A percentile compares a stretch with the other conserved stretches of the same genome.
These are phyloP conservation scores for Pangasius macronema DNA, from an alignment of 2,797 vertebrate genomes.

Conservation along the genomic window DNA sequence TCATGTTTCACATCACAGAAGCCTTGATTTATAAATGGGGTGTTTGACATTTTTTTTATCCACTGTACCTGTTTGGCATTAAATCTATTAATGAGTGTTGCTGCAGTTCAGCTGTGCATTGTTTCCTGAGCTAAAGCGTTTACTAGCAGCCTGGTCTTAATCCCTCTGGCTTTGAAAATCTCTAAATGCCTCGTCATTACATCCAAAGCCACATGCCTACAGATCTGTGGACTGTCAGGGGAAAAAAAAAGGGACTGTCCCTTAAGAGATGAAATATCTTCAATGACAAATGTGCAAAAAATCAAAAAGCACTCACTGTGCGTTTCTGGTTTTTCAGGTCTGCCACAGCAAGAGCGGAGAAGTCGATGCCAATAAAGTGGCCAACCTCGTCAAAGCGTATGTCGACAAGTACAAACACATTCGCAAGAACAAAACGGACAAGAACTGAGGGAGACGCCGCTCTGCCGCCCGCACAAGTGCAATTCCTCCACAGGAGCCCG, in stretches of 20 bases:
- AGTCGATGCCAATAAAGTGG: slow-evolving; percentile 95
- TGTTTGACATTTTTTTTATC: neutral
- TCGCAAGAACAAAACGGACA: slow-evolving; percentile 82
- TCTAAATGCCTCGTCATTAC: neutral
- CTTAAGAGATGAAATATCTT: neutral
- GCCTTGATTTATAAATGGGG: too few relatives aligned
- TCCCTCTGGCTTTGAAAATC: neutral
- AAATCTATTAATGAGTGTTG: too few relatives aligned
- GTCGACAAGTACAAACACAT: slow-evolving; percentile 97
- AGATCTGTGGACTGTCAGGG: neutral
- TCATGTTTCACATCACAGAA: neutral
- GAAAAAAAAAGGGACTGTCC: neutral
- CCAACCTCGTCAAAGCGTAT: slow-evolving; percentile 94
- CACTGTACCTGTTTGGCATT: neutral
- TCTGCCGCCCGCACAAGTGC: slow-evolving; percentile 82
- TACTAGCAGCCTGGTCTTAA: neutral
- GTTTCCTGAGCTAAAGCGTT: neutral
- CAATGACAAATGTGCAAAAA: neutral
- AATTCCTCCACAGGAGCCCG: slow-evolving; percentile 84
- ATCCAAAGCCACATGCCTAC: neutral
- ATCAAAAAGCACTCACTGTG: neutral
- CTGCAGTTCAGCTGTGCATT: neutral
- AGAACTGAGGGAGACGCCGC: slow-evolving; percentile 58
- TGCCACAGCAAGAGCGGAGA: slow-evolving; percentile 98
- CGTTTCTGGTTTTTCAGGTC: slow-evolving; percentile 72